Base-by-base conservation (phyloP, 2,888 invertebrate genomes). In the Ypsolopha sequella region DNA sequence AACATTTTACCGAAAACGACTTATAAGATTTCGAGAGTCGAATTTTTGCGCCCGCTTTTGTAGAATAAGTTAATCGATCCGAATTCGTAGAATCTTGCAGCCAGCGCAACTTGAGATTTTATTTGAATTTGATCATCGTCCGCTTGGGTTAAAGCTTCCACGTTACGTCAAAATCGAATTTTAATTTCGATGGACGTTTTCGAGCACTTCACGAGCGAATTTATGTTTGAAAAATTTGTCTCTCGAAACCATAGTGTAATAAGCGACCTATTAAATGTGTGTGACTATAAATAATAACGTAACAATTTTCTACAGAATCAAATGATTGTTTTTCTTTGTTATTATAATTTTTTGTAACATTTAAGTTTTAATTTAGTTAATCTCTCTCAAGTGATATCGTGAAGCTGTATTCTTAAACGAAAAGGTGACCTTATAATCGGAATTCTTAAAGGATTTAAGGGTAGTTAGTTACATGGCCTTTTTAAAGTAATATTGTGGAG, bases 381-480 rank as follows among this genome's bases (percentile, higher is more conserved):
- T 77, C 72, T 76, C 68, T 78, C 73, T 77, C 77, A 80, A 81
- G 85, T 84, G 85, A 86, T 85, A 81, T 77, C 38, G 66, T 71
- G 67, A 76, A 64, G 73, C 71, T 77, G 79, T 77, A 76, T 73
- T 76, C 68, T 69, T 76, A 41, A 74, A 78, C 72, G 73, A 79
- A 77, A 80, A 74, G 72, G 80, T 84, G 84, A 80, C 81, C 81
- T 84, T 84, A 75, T 73, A 74, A 73, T 73, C 72, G 80, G 78
- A 79, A 82, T 84, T 82, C 75, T 78, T 75, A 73, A 81, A 77
- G 77, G 79, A 80, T 76, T 67, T 82, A 82, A 84, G 82, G 76
- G 78, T 84, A 82, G 82, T 65, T 81, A 80, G 76, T 72, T 71
- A 75, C 75, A 82, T 70, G 84, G 85, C 85, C 85, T 85, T 85